phyloP scores from a whole-genome alignment of 2,113 vertebrate species.

The Elaphurus davidianus region DNA sequence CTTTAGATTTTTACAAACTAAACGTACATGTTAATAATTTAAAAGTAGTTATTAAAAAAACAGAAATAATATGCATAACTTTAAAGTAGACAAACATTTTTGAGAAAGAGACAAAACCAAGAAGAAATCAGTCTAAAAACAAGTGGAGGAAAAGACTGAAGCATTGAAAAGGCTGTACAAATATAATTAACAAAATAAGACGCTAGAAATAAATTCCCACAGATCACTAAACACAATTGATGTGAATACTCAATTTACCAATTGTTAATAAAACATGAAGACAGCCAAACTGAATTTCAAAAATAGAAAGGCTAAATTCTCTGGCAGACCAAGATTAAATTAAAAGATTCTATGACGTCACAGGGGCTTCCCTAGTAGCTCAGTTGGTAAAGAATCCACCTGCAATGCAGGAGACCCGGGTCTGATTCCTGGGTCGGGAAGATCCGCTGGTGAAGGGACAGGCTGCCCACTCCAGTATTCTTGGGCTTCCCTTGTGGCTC shows the following conservation, averaged over 20 bases:
- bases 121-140: not conserved
- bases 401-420: not conserved
- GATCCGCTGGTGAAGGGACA: not conserved
- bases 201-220: not conserved
- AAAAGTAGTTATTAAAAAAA: constrained; percentile 23
- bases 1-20: constrained; percentile 32
- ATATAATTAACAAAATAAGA: constrained; percentile 38
- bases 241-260: not conserved
- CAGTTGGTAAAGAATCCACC: not conserved
- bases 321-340: not conserved
- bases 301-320: not conserved
- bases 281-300: not conserved
- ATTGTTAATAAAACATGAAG: not conserved
- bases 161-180: not conserved
- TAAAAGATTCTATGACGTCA: not conserved
- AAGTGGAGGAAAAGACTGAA: not conserved
- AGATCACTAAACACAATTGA: not conserved
- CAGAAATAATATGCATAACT: not conserved
- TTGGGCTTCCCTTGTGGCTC: not conserved
- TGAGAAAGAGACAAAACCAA: not conserved
- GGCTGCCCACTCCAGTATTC: not conserved
- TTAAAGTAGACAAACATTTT: not conserved
- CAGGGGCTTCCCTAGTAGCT: not conserved
- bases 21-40: constrained; percentile 29
- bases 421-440: not conserved